Percentiles rank a stretch among this genome's conserved stretches.
Evolutionary conservation across 2,797 vertebrate genomes (phyloP).

Genomic region (Falco columbarius): DNA sequence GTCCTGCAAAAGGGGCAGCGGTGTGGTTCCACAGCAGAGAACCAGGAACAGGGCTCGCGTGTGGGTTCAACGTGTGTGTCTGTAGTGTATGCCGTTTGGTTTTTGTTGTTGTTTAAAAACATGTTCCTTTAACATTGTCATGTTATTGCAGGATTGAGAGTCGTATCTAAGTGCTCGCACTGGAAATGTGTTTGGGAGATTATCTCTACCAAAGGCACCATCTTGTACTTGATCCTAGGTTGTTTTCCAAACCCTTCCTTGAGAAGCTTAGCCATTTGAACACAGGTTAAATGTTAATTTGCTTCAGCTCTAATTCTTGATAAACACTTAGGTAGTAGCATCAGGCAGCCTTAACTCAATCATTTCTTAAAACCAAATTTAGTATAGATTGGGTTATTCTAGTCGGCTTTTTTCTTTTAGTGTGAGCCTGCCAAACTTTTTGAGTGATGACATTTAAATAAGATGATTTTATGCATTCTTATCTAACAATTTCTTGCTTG

Average conservation of each 20-base stretch:
- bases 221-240: background rate
- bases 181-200: background rate
- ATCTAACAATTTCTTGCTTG: conserved; percentile 33
- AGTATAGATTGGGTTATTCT: background rate
- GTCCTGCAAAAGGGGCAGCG: background rate
- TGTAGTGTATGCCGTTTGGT: background rate
- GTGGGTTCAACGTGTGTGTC: fast-evolving
- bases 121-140: background rate
- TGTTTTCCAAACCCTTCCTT: background rate
- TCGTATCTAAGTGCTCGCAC: fast-evolving
- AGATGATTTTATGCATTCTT: background rate
- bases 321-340: background rate
- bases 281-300: background rate
- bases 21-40: background rate
- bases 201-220: fast-evolving
- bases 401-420: background rate
- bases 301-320: background rate
- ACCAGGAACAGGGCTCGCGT: background rate
- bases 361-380: background rate
- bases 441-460: background rate
- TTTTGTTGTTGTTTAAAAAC: background rate
- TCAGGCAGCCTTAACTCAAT: background rate
- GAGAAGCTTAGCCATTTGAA: background rate
- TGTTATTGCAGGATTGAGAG: background rate
- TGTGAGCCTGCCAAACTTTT: background rate